Base-by-base conservation (phyloP, 2,113 vertebrate genomes). In the Callocephalon fimbriatum region DNA sequence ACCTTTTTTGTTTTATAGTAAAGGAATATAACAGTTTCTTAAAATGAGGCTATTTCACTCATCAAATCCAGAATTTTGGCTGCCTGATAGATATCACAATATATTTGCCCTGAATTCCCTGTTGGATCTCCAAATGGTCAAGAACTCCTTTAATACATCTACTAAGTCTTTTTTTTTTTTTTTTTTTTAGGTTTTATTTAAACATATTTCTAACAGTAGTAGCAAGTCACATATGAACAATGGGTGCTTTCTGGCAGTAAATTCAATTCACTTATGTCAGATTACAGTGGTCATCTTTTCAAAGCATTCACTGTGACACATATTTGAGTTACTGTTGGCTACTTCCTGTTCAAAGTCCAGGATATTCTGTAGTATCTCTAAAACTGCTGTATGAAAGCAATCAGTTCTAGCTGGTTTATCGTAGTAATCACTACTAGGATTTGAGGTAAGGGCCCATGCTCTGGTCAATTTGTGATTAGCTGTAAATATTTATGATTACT, bases 401-500 rank as follows among this genome's bases (percentile, higher is more conserved):
- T 84, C 61, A 59, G 58, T 93, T 91, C 82, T 29, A 85, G 42
- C 3, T 42, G 63, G 14, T 82, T 87, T 82, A 44, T 85, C 2
- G 0, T 16, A 14, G 65, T 75, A 81, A 59, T 90, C 23, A 35
- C 10, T 54, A 17, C 32, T 45, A 75, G 62, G 62, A 31, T 86
- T 88, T 92, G 90, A 94, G 53, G 66, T 87, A 32, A 82, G 53
- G 37, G 70, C 27, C 14, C 1, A 2, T 76, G 31, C 82, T 90
- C n/a, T 93, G 72, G 67, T 86, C 31, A 83, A 15, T 73, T 83
- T 86, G 50, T 83, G 79, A 76, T 80, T 90, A 62, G 27, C n/a
- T 91, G n/a, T 93, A 90, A 85, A 90, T 92, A 95, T 86, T 95
- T 77, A 88, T 93, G 44, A 88, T 76, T 73, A 20, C n/a, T 72